Conservation (phyloP, 1,140 invertebrate species). For the Cydia amplana region DNA sequence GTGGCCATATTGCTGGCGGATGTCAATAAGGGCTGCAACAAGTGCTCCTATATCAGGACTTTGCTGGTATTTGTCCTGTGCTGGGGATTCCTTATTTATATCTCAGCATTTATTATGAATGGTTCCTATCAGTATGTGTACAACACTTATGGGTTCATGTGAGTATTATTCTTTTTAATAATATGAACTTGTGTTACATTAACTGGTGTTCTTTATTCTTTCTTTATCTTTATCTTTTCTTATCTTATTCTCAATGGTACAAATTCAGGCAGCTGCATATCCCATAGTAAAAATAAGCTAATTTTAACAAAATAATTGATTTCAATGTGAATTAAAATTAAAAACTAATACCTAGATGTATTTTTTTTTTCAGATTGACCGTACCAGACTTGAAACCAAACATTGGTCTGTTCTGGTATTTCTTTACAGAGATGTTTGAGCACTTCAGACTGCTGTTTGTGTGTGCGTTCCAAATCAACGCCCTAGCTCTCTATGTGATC, state of each 20-base stretch:
- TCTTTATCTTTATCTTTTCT: background rate
- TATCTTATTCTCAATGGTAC: background rate
- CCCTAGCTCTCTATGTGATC: slow-evolving; percentile 92
- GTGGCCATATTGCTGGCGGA: slow-evolving; percentile 79
- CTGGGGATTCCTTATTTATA: slow-evolving; percentile 74
- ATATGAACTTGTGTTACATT: background rate
- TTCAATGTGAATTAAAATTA: slow-evolving; percentile 24
- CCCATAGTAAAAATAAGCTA: too few relatives aligned
- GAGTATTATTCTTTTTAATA: slow-evolving; percentile 65
- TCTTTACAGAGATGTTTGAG: slow-evolving; percentile 99
- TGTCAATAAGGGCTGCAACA: slow-evolving; percentile 71
- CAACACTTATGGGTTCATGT: slow-evolving; percentile 92
- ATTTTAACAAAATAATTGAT: too few relatives aligned
- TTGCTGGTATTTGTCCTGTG: slow-evolving; percentile 71
- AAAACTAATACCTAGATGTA: slow-evolving; percentile 36
- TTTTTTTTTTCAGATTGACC: slow-evolving; percentile 82
- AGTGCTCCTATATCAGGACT: slow-evolving; percentile 77
- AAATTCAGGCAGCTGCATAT: background rate
- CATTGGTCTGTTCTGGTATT: slow-evolving; percentile 99
- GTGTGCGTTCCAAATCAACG: slow-evolving; percentile 98
- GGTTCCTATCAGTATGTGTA: slow-evolving; percentile 87
- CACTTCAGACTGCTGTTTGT: slow-evolving; percentile 97
- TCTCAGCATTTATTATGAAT: slow-evolving; percentile 76
- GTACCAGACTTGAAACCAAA: slow-evolving; percentile 98
- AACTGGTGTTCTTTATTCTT: background rate